A percentile compares a stretch with the other conserved stretches of the same genome.
Conservation (phyloP, 2,888 invertebrate species). For the Lasius fuliginosus region DNA sequence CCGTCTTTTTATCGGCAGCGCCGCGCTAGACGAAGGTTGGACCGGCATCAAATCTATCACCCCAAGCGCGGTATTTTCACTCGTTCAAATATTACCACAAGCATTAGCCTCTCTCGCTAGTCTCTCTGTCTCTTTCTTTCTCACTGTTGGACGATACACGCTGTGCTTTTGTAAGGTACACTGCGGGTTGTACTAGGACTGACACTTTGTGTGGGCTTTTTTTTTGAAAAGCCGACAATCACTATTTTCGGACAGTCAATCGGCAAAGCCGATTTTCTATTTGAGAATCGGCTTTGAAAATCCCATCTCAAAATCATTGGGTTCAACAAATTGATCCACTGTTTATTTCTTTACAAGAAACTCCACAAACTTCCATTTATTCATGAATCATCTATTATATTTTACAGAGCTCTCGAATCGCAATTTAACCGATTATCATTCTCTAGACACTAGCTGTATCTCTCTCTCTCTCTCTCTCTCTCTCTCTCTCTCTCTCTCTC, state of each 20-base stretch:
- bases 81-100: constrained; percentile 73
- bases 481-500: no score
- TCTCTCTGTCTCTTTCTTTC: not conserved
- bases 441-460: not conserved
- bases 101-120: constrained; percentile 20
- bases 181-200: not conserved
- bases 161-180: constrained; percentile 39
- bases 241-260: constrained; percentile 8
- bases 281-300: not conserved
- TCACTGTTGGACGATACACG: constrained; percentile 6
- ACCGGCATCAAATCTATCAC: constrained; percentile 63
- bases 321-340: not conserved
- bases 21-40: constrained; percentile 62
- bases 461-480: no score
- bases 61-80: constrained; percentile 56
- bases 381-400: not conserved
- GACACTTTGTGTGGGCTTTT: not conserved
- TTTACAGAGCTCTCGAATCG: not conserved
- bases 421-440: not conserved
- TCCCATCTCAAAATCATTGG: not conserved
- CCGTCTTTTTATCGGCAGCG: constrained; percentile 32
- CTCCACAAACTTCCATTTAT: not conserved
- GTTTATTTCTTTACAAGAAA: not conserved
- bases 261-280: not conserved
- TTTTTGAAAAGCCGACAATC: not conserved